Percentiles rank a stretch among this genome's conserved stretches.
phyloP scores from a whole-genome alignment of 2,888 invertebrate genomes.

The Eristalis pertinax region DNA sequence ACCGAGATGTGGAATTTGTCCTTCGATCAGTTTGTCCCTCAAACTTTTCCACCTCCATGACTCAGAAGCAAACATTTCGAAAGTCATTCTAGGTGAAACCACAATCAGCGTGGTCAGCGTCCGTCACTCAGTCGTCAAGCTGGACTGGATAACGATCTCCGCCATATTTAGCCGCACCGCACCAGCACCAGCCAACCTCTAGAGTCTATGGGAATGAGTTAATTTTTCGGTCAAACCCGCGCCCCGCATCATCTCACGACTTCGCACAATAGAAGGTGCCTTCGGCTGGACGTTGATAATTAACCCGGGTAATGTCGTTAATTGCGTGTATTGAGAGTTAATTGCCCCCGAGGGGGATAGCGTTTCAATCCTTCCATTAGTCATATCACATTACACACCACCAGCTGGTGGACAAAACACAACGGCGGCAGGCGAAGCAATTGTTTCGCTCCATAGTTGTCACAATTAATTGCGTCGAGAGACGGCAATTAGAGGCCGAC shows the following conservation, averaged over 20 bases:
- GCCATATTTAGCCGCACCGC: background rate
- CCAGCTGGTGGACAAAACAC: background rate
- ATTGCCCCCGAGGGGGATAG: constrained; percentile 40
- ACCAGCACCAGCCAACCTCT: background rate
- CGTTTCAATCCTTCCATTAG: constrained; percentile 38
- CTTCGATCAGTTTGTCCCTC: background rate
- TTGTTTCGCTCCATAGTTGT: constrained; percentile 58
- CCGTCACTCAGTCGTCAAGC: background rate
- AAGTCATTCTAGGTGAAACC: background rate
- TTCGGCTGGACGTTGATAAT: constrained; percentile 4
- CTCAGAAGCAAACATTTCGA: background rate
- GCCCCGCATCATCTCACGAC: background rate
- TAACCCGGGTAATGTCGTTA: constrained; percentile 40
- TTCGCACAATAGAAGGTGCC: background rate
- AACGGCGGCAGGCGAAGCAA: background rate
- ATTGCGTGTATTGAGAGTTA: constrained; percentile 50
- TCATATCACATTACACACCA: constrained; percentile 55
- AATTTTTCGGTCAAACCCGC: background rate
- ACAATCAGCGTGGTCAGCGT: background rate
- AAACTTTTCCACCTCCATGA: background rate
- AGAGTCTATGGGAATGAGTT: background rate
- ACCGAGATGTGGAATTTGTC: too few relatives aligned
- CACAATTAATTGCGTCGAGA: constrained; percentile 41
- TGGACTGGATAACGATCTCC: background rate
- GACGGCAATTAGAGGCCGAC: constrained; percentile 46